A percentile compares a stretch with the other conserved stretches of the same genome.
Conservation (phyloP, 2,797 vertebrate species). For the Sebastes aleutianus region DNA sequence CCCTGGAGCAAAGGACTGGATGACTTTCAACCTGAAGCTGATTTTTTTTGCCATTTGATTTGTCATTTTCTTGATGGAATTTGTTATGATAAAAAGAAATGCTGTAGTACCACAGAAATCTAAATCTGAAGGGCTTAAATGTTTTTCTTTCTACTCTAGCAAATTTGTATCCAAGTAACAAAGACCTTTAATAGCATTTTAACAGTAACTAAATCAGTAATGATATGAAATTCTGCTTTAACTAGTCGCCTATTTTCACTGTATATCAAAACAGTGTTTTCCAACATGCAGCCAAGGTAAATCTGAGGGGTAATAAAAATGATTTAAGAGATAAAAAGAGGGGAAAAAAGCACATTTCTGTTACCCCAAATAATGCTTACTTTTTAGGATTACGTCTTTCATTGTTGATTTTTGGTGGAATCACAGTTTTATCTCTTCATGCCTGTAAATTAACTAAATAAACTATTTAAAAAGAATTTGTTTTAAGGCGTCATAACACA, state of each 20-base stretch:
- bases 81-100: background rate
- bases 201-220: background rate
- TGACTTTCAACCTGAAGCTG: background rate
- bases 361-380: background rate
- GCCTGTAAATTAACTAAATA: background rate
- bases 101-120: background rate
- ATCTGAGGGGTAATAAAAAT: too few species aligned
- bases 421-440: background rate
- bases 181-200: background rate
- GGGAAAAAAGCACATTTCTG: background rate
- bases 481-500: background rate
- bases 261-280: background rate
- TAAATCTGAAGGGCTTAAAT: background rate
- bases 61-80: rapidly evolving
- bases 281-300: background rate
- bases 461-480: background rate
- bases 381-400: background rate
- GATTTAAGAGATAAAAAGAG: background rate
- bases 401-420: background rate
- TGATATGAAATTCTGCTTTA: background rate
- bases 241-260: background rate
- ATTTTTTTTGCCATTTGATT: background rate
- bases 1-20: background rate
- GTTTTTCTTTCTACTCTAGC: background rate
- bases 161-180: background rate